These are phyloP conservation scores for Caenorhabditis sp. DNA, from an alignment of 2,888 invertebrate species.

Conservation along the genomic window DNA sequence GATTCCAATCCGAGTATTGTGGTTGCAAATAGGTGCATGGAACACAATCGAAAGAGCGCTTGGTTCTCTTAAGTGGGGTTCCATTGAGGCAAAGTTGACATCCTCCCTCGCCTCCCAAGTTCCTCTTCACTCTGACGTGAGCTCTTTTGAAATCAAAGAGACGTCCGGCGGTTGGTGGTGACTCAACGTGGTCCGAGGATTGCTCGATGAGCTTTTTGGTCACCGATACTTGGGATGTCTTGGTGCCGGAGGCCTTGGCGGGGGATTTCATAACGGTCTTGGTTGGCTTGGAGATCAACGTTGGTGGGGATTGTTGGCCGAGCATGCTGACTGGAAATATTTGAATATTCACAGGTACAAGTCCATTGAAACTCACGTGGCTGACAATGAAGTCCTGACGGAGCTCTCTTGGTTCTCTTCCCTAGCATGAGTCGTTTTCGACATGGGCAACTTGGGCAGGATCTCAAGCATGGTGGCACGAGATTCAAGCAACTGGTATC, in stretches of 20 bases:
- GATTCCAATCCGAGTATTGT: slow-evolving; percentile 70
- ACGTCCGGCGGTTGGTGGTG: slow-evolving; percentile 70
- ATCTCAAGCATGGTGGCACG: slow-evolving; percentile 76
- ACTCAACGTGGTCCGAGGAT: slow-evolving; percentile 63
- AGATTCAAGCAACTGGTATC: slow-evolving; percentile 69
- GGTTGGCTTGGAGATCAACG: slow-evolving; percentile 27
- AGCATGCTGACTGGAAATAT: slow-evolving; percentile 48
- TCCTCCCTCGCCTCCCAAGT: slow-evolving; percentile 49
- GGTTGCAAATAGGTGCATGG: slow-evolving; percentile 77
- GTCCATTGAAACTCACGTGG: slow-evolving; percentile 46
- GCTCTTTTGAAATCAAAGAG: slow-evolving; percentile 69
- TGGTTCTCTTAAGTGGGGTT: slow-evolving; percentile 68
- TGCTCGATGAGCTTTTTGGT: slow-evolving; percentile 54
- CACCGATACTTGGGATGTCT: slow-evolving; percentile 21
- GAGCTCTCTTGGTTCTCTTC: slow-evolving; percentile 68
- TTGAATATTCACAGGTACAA: background rate
- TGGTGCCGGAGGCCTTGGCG: slow-evolving; percentile 48
- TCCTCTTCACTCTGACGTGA: slow-evolving; percentile 69
- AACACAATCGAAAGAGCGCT: slow-evolving; percentile 72
- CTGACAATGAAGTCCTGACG: slow-evolving; percentile 71
- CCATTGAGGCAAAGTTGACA: slow-evolving; percentile 76
- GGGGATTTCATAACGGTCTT: slow-evolving; percentile 39
- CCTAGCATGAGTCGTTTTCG: slow-evolving; percentile 73
- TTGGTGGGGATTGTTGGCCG: slow-evolving; percentile 58
- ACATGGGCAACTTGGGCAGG: slow-evolving; percentile 76